Evolutionary conservation across 2,888 invertebrate genomes (phyloP), one percentile per base, ranked within the genome.

Genomic region (Apodemia duryi): DNA sequence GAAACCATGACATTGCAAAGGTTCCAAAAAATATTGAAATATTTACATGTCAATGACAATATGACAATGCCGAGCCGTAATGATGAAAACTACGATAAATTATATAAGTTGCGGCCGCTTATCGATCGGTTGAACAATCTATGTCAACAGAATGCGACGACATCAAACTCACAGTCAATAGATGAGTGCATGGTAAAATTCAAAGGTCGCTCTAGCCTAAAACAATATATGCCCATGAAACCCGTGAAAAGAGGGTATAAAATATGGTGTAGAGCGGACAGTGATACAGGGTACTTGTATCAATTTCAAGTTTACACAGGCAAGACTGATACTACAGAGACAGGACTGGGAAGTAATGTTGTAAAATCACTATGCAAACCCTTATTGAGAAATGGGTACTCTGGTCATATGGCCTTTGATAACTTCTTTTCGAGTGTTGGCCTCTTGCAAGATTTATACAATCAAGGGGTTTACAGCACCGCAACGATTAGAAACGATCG

Each of bases 21-120:
- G n/a, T 49, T 49, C 13, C 49, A 49, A 5, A 49, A 49, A 5
- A 49, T 49, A 2, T 13, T 51, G 51, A 51, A 51, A 51, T 4
- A 51, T 7, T 7, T 51, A 51, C 51, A 51, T 51, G 1, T 51
- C 5, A 51, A 51, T 51, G 51, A 51, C 21, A 51, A 51, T n/a
- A 21, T 21, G 6, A 51, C n/a, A 5, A 51, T 51, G 51, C 51
- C 51, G 5, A 51, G 7, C n/a, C 13, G 51, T 21, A 7, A 5
- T 51, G 51, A 51, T 51, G 51, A 21, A 21, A 51, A 51, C 51
- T 70, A 67, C 63, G 70, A 73, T 46, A 72, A 63, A 61, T 38
- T 63, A 41, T 66, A 43, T 51, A 66, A 66, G 61, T 7, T 64
- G 63, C 6, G 54, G 3, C 29, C 54, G 3, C 28, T 54, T 2